phyloP scores from a whole-genome alignment of 2,113 vertebrate genomes.

The Heloderma charlesbogerti region DNA sequence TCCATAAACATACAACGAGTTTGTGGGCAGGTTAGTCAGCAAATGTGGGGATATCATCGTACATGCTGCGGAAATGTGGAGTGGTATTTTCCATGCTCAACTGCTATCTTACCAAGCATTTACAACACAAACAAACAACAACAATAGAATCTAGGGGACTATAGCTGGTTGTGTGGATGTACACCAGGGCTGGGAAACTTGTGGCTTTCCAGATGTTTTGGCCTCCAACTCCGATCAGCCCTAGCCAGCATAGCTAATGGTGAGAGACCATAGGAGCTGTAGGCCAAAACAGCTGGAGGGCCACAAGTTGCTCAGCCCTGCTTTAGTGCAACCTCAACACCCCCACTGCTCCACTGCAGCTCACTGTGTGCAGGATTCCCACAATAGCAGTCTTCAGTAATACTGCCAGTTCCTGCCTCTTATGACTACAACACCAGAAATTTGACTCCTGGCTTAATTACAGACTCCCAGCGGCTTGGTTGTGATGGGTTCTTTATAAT shows the following conservation, averaged over 20 bases:
- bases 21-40: constrained; percentile 5
- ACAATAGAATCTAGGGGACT: background rate
- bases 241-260: no score
- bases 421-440: background rate
- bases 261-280: no score
- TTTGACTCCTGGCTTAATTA: background rate
- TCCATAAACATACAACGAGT: background rate
- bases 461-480: background rate
- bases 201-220: background rate
- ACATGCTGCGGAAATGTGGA: background rate
- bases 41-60: background rate
- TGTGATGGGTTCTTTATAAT: background rate
- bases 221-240: background rate
- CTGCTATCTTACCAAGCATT: background rate
- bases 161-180: background rate
- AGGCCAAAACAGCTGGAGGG: no score
- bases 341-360: background rate
- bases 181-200: background rate
- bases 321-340: no score
- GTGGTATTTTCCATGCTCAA: background rate
- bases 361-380: background rate
- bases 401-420: background rate
- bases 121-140: background rate
- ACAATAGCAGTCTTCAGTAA: background rate
- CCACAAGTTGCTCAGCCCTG: no score